Evolutionary conservation across 2,888 invertebrate genomes (phyloP).

Genomic region (Chloromyia formosa): DNA sequence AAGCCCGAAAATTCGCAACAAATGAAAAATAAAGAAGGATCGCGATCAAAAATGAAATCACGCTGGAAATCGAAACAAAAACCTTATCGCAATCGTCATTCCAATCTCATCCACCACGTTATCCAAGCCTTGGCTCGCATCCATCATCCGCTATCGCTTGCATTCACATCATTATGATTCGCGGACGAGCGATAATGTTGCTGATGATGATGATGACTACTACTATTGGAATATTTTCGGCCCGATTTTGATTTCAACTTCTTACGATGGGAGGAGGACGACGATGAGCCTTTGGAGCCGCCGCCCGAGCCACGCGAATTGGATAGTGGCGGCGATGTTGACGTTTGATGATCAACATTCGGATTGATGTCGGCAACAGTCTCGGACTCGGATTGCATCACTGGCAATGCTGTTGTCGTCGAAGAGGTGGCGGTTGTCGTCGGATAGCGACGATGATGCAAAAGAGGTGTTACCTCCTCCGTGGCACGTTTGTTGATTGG

Average conservation of each 20-base stretch:
- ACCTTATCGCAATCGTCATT: slow-evolving; percentile 30
- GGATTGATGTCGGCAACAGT: slow-evolving; percentile 41
- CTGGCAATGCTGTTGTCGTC: not conserved
- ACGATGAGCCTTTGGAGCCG: slow-evolving; percentile 19
- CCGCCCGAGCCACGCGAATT: slow-evolving; percentile 18
- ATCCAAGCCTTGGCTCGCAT: slow-evolving; percentile 31
- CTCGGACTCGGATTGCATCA: slow-evolving; percentile 42
- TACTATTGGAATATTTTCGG: slow-evolving; percentile 16
- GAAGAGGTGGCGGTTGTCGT: not conserved
- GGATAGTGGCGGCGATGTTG: not conserved
- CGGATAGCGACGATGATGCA: slow-evolving; percentile 44
- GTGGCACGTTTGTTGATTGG: slow-evolving; percentile 31
- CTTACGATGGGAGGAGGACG: slow-evolving; percentile 17
- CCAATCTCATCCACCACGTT: slow-evolving; percentile 33
- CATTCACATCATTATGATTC: slow-evolving; percentile 42
- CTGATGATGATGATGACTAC: slow-evolving; percentile 12
- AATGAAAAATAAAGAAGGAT: no score
- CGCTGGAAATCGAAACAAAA: not conserved
- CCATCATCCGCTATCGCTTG: slow-evolving; percentile 46
- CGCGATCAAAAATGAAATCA: no score
- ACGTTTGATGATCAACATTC: slow-evolving; percentile 43
- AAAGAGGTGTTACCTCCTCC: slow-evolving; percentile 43
- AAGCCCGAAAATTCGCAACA: no score
- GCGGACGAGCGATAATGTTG: not conserved
- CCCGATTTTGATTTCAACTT: slow-evolving; percentile 37